Conservation (phyloP, 2,797 vertebrate species). For the Lerista edwardsae region DNA sequence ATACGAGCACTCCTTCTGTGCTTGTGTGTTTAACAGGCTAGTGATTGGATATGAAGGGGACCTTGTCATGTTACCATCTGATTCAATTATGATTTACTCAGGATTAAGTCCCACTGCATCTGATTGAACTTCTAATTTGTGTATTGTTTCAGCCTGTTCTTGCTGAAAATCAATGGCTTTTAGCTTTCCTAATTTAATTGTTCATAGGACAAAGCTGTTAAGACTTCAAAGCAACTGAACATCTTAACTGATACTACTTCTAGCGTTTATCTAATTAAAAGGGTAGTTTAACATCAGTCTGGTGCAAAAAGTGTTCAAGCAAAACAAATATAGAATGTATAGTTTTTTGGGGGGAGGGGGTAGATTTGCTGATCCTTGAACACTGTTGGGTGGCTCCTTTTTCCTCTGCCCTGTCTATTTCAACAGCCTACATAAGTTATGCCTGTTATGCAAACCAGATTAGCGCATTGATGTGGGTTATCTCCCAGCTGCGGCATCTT, state of each 20-base stretch:
- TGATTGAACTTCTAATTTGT: not conserved
- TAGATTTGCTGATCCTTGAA: not conserved
- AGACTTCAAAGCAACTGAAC: not conserved
- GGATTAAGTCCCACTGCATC: not conserved
- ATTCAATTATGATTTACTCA: not conserved
- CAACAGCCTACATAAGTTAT: not conserved
- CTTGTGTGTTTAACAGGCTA: too few relatives aligned
- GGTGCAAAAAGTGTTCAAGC: not conserved
- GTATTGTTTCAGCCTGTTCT: not conserved
- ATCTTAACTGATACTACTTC: not conserved
- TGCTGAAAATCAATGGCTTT: not conserved
- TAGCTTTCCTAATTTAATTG: not conserved
- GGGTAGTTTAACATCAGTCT: too few relatives aligned
- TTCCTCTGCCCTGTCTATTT: not conserved
- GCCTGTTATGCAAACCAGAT: conserved; percentile 38
- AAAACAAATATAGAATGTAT: not conserved
- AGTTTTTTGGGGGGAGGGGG: not conserved
- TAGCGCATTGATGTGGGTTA: conserved; percentile 23
- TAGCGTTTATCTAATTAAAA: not conserved
- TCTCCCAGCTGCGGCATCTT: not conserved
- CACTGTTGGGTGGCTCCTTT: not conserved
- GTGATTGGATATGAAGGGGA: not conserved
- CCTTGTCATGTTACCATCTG: not conserved
- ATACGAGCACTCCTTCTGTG: too few relatives aligned
- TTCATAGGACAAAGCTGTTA: not conserved